Evolutionary conservation across 2,797 vertebrate species (phyloP).

Genomic region (Parauchenoglanis punctatus): DNA sequence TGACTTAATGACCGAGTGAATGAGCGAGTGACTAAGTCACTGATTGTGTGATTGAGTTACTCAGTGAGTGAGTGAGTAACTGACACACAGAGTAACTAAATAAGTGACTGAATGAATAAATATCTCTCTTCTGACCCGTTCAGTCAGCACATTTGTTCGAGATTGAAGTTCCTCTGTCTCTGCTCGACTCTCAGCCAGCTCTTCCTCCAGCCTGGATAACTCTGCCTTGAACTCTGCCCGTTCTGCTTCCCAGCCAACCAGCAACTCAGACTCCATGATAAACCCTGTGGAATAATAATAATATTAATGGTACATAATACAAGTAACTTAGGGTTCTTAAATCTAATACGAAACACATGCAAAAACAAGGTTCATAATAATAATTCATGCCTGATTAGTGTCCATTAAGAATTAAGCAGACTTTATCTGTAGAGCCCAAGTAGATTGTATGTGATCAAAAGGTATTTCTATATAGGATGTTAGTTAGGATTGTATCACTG

Average conservation of each 20-base stretch:
- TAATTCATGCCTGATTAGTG: not conserved
- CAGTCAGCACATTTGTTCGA: constrained; percentile 66
- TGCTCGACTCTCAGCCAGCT: constrained; percentile 70
- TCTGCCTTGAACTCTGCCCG: constrained; percentile 67
- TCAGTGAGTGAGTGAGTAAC: not conserved
- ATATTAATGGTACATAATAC: not conserved
- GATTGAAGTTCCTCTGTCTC: constrained; percentile 72
- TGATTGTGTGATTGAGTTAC: not conserved
- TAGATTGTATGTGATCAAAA: too few relatives aligned
- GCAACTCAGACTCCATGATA: constrained; percentile 64
- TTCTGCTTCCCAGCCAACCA: constrained; percentile 71
- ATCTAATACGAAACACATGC: not conserved
- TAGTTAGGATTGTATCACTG: too few relatives aligned
- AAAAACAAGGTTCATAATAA: not conserved
- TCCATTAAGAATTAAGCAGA: not conserved
- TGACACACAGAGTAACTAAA: not conserved
- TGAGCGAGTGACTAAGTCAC: too few relatives aligned
- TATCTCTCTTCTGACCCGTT: constrained; percentile 67
- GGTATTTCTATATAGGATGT: too few relatives aligned
- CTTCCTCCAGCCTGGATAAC: constrained; percentile 70
- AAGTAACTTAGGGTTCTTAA: not conserved
- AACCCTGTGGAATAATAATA: constrained; percentile 10
- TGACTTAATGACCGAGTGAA: too few relatives aligned
- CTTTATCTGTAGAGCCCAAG: not conserved
- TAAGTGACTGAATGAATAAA: not conserved